Evolutionary conservation across 2,113 vertebrate genomes (phyloP), one percentile per base, ranked within the genome.

Genomic region (Eudyptes chrysolophus): DNA sequence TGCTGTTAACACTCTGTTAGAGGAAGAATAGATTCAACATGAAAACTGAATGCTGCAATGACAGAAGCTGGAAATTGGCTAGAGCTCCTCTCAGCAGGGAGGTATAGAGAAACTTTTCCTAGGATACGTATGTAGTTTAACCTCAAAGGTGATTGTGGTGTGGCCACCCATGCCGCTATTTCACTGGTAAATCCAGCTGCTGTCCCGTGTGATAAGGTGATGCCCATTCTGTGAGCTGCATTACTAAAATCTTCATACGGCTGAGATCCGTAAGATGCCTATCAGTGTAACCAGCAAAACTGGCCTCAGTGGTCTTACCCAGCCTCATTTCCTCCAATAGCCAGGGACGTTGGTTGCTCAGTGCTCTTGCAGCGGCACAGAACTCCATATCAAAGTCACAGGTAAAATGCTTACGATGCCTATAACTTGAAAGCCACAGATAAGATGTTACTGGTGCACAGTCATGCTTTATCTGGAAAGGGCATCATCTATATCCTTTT

Each of bases 41-140:
- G 57, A 60, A 44, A 75, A 58, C 42, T 18, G 60, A 92, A 66
- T 7, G 11, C 51, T 89, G 51, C 69, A 46, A 1, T 74, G 64
- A 17, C 7, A 17, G 44, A 70, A 42, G 48, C 18, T 91, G 72
- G 20, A 75, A 57, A 27, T 14, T 36, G 11, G 27, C 25, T 60
- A 52, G 27, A 36, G 11, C 10, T 40, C 9, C 22, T 61, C 58
- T 92, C 13, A 32, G 54, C 52, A 27, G 15, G 30, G 11, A 38
- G 10, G 21, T n/a, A 1, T 12, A 13, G 42, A 71, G 51, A 49
- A 88, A 27, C 12, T n/a, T n/a, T 4, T 14, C 21, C 36, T 29
- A 16, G 51, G 0, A 0, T 32, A 32, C 0, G 1, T 14, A 27
- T 72, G 21, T 19, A 24, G 40, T 84, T 86, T 64, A 52, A 76